Evolutionary conservation across 1,140 invertebrate species (phyloP), one percentile per base, ranked within the genome.

Genomic region (Nasonia longicornis): DNA sequence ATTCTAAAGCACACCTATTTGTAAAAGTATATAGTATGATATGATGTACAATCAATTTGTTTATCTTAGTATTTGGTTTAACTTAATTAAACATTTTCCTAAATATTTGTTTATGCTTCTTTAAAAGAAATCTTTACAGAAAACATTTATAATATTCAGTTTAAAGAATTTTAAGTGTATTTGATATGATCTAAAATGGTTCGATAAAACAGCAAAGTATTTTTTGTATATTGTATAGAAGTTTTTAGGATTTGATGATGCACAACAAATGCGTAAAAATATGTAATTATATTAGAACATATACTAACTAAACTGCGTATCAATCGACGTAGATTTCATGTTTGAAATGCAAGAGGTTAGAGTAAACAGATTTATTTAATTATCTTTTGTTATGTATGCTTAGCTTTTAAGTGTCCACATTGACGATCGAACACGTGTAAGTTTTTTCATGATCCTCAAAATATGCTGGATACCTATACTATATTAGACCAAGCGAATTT

Each of bases 151-250:
- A 66, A 69, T 52, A 16, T 31, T 7, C 8, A 52, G 12, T 22
- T 12, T 6, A 63, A 35, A 45, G 10, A n/a, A 14, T 66, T 77
- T 77, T 20, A 6, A n/a, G 0, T 69, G 3, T 70, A 58, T 71
- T 71, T 20, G 2, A 16, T 14, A 14, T 26, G 58, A 38, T 58
- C 26, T 31, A 77, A 38, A 58, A 71, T 52, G 20, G 29, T 79
- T 79, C 11, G 77, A 73, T 73, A 48, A 66, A 66, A 35, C 31
- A 31, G 48, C 26, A 63, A 66, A 74, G 48, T 80, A 80, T 80
- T 80, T 79, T 80, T 80, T 80, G 73, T 58, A 58, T 58, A 58
- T 58, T 58, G 20, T 58, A 58, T 20, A 58, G 52, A 58, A 58
- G 52, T 20, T 20, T 58, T 58, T 58, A 58, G 20, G 20, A 58